phyloP scores from a whole-genome alignment of 1,140 invertebrate species.

The Arctopsyche grandis region DNA sequence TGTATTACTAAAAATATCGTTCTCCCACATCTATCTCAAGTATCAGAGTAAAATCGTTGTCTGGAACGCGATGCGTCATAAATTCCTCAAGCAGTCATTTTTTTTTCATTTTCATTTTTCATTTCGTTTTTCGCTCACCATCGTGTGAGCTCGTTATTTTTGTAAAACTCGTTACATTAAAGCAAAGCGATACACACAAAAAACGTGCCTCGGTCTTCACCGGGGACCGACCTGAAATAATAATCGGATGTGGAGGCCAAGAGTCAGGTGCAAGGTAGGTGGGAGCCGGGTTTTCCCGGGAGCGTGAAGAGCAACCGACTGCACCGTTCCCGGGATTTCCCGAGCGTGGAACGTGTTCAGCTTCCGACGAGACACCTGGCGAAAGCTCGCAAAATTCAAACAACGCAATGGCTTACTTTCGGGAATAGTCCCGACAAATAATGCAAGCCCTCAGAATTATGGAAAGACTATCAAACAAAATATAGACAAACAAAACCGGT shows the following conservation, averaged over 20 bases:
- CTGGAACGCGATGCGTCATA: too few species aligned
- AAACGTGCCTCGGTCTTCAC: too few species aligned
- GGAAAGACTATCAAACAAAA: too few species aligned
- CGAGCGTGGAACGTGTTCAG: not conserved
- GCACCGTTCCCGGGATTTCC: constrained; percentile 10
- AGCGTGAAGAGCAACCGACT: not conserved
- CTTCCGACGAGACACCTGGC: constrained; percentile 10
- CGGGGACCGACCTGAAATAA: constrained; percentile 16
- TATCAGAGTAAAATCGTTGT: too few species aligned
- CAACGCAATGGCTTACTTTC: not conserved
- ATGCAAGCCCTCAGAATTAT: too few species aligned
- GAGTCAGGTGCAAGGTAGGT: not conserved
- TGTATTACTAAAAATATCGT: too few species aligned
- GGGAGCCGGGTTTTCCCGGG: not conserved
- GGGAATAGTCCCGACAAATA: not conserved
- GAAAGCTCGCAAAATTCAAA: not conserved
- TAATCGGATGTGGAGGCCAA: not conserved
- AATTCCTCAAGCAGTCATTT: too few species aligned
- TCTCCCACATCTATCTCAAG: too few species aligned
- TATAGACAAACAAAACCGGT: too few species aligned
- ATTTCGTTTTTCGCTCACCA: too few species aligned
- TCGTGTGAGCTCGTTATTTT: constrained; percentile 1
- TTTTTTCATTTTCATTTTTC: too few species aligned
- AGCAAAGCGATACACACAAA: not conserved
- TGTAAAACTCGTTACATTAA: constrained; percentile 20